phyloP scores from a whole-genome alignment of 2,113 vertebrate species.

The Neogale vison region DNA sequence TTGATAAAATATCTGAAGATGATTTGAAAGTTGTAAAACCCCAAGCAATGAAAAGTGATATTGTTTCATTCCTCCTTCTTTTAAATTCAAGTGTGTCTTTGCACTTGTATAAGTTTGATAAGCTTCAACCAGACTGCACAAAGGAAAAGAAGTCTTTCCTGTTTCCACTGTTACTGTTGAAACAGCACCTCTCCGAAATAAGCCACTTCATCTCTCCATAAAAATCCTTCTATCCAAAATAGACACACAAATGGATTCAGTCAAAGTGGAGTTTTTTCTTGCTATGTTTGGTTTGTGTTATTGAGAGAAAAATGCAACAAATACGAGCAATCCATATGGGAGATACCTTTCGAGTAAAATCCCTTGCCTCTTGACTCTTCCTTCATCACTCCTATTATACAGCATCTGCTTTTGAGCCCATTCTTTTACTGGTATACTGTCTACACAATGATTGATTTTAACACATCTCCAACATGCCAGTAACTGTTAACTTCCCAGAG shows the following conservation, averaged over 20 bases:
- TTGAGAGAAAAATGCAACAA: constrained; percentile 45
- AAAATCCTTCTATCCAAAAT: constrained; percentile 50
- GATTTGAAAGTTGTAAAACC: neutral
- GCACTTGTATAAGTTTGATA: neutral
- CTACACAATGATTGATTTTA: neutral
- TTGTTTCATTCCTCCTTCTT: neutral
- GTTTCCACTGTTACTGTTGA: neutral
- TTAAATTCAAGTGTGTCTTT: constrained; percentile 3
- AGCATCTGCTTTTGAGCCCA: neutral
- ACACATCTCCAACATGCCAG: neutral
- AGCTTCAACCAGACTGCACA: neutral
- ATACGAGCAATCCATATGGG: neutral
- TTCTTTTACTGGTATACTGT: neutral
- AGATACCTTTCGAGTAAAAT: constrained; percentile 4
- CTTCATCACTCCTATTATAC: neutral
- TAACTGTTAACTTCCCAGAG: neutral
- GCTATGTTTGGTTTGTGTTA: constrained; percentile 46
- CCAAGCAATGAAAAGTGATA: neutral
- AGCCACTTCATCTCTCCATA: constrained; percentile 17
- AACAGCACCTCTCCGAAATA: constrained; percentile 48
- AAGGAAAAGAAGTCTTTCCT: neutral
- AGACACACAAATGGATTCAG: constrained; percentile 21
- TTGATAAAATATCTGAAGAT: neutral
- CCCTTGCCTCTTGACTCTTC: neutral
- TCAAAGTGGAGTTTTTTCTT: constrained; percentile 31